A percentile compares a stretch with the other conserved stretches of the same genome.
These are phyloP conservation scores for Baryphthengus martii DNA, from an alignment of 2,113 vertebrate species.

Conservation along the genomic window DNA sequence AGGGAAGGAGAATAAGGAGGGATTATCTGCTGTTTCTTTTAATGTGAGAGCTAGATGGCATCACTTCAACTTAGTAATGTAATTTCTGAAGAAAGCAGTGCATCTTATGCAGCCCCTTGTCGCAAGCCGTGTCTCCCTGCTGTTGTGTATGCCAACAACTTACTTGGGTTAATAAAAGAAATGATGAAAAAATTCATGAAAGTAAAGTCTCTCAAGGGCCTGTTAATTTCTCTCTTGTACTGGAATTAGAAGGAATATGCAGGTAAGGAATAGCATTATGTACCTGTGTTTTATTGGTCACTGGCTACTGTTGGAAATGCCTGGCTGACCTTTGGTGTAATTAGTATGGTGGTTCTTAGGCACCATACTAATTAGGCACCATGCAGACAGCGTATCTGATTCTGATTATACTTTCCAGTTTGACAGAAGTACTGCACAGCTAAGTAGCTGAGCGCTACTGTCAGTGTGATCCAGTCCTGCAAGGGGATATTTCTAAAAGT, in stretches of 20 bases:
- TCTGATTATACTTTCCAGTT: not conserved
- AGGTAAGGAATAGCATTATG: not conserved
- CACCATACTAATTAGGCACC: not conserved
- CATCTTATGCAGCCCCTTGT: not conserved
- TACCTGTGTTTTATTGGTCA: not conserved
- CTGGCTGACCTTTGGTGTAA: not conserved
- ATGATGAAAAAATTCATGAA: not conserved
- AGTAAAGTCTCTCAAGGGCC: not conserved
- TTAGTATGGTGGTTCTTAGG: not conserved
- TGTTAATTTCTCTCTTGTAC: not conserved
- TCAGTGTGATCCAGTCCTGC: accelerated
- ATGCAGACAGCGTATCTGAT: not conserved
- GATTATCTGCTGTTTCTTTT: not conserved
- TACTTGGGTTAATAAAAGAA: not conserved
- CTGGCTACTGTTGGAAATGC: not conserved
- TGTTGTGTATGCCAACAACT: not conserved
- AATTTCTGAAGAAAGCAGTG: not conserved
- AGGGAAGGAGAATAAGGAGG: not conserved
- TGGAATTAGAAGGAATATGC: not conserved
- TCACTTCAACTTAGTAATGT: not conserved
- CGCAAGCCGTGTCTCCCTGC: accelerated
- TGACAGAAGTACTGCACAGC: not conserved
- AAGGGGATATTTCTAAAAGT: not conserved
- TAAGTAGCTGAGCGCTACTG: not conserved
- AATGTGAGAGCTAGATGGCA: not conserved